Conservation (phyloP, 1,140 invertebrate species). For the Gyrodactylus bullatarudis region DNA sequence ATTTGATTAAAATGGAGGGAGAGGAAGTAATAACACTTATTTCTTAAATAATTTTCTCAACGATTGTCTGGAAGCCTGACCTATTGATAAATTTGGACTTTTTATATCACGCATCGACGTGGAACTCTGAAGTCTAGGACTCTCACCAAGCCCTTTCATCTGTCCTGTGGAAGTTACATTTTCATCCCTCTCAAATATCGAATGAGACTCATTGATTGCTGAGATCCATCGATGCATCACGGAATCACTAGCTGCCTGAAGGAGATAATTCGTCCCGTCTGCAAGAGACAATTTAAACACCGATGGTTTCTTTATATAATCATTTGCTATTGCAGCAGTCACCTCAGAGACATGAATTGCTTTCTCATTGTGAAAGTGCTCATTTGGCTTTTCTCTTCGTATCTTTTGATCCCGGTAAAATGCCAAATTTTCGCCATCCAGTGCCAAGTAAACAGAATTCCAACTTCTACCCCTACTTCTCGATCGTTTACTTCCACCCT, state of each 20-base stretch:
- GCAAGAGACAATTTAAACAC: slow-evolving; percentile 53
- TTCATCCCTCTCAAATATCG: no score
- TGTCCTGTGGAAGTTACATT: no score
- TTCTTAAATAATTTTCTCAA: background rate
- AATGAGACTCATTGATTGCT: background rate
- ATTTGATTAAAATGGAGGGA: no score
- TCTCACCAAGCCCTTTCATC: no score
- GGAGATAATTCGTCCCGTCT: slow-evolving; percentile 68
- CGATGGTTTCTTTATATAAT: slow-evolving; percentile 86
- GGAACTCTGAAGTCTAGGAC: background rate
- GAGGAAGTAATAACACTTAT: no score
- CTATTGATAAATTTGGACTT: background rate
- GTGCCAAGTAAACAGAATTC: slow-evolving; percentile 37
- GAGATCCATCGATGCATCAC: background rate
- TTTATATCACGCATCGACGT: background rate
- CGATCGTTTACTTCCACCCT: background rate
- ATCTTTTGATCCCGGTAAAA: slow-evolving; percentile 76
- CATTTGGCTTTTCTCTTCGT: slow-evolving; percentile 20
- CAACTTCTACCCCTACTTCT: slow-evolving; percentile 1
- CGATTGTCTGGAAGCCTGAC: background rate
- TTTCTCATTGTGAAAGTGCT: slow-evolving; percentile 39
- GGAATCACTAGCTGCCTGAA: slow-evolving; percentile 28
- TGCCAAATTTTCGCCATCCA: slow-evolving; percentile 31
- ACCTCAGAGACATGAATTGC: slow-evolving; percentile 31
- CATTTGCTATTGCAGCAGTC: slow-evolving; percentile 29